phyloP scores from a whole-genome alignment of 1,140 invertebrate genomes.

The Orchestia grillus region DNA sequence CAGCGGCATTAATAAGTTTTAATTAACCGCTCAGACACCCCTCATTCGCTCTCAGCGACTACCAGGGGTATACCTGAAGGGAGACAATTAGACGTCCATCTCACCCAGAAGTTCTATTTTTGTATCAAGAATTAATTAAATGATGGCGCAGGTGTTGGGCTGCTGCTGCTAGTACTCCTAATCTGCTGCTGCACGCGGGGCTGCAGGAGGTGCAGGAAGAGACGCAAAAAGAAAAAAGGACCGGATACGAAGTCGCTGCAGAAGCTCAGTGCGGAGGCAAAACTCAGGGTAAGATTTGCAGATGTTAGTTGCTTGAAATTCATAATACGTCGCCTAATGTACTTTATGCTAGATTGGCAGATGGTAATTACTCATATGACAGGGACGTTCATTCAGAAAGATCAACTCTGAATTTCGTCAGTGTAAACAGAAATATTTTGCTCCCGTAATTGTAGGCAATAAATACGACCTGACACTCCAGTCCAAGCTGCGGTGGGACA shows the following conservation, averaged over 20 bases:
- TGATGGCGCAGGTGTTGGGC: not conserved
- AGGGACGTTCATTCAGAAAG: not conserved
- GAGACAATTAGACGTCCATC: too few relatives aligned
- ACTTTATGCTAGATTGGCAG: not conserved
- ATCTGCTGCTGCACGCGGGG: conserved; percentile 17
- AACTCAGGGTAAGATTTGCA: not conserved
- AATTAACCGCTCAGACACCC: too few relatives aligned
- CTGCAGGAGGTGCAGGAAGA: not conserved
- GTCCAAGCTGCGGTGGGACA: not conserved
- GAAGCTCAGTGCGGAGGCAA: not conserved
- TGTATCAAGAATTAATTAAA: too few relatives aligned
- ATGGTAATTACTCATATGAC: not conserved
- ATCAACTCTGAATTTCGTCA: not conserved
- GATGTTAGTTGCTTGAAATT: not conserved
- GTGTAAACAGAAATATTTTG: too few relatives aligned
- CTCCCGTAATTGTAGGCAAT: not conserved
- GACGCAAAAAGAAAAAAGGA: conserved; percentile 30
- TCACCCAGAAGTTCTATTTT: too few relatives aligned
- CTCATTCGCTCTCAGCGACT: too few relatives aligned
- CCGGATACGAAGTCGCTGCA: conserved; percentile 36
- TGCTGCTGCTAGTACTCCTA: not conserved
- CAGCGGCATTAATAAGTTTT: too few relatives aligned
- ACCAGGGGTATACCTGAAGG: too few relatives aligned
- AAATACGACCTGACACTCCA: not conserved
- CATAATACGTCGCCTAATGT: not conserved